phyloP scores from a whole-genome alignment of 2,888 invertebrate genomes.

The Atrina japonica region DNA sequence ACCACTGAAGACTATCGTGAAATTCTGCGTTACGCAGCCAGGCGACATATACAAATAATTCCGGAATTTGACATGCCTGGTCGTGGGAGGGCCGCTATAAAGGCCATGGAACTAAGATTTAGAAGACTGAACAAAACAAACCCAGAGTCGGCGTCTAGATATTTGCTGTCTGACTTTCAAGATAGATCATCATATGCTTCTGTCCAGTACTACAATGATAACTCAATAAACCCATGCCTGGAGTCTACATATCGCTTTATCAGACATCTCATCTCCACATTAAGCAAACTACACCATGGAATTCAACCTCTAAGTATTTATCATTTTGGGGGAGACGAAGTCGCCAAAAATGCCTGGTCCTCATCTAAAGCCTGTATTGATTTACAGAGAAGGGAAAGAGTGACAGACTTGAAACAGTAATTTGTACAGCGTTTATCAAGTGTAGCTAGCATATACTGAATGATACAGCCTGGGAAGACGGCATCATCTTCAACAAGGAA shows the following conservation, averaged over 20 bases:
- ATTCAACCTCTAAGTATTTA: conserved; percentile 50
- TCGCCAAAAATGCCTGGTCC: conserved; percentile 12
- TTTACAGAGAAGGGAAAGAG: conserved; percentile 17
- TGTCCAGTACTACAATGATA: conserved; percentile 60
- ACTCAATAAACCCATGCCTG: conserved; percentile 66
- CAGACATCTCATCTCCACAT: conserved; percentile 39
- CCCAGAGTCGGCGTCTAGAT: conserved; percentile 41
- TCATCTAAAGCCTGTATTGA: conserved; percentile 44
- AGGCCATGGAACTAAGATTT: conserved; percentile 62
- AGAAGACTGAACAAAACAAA: conserved; percentile 42
- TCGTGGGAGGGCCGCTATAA: conserved; percentile 72
- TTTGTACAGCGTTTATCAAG: conserved; percentile 48
- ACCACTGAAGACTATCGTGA: conserved; percentile 63
- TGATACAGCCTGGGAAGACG: conserved; percentile 71
- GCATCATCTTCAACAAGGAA: conserved; percentile 40
- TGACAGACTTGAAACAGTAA: conserved; percentile 51
- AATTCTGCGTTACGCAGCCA: conserved; percentile 60
- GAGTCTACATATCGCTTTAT: conserved; percentile 58
- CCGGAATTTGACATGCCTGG: conserved; percentile 76
- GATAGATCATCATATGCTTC: conserved; percentile 51
- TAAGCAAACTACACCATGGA: conserved; percentile 49
- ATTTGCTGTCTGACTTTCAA: conserved; percentile 43
- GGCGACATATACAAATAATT: conserved; percentile 69
- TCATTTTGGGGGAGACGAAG: conserved; percentile 53
- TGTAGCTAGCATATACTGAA: conserved; percentile 38